Percentiles rank a stretch among this genome's conserved stretches.
Conservation (phyloP, 2,113 vertebrate genomes). For the Megaceryle maxima region DNA sequence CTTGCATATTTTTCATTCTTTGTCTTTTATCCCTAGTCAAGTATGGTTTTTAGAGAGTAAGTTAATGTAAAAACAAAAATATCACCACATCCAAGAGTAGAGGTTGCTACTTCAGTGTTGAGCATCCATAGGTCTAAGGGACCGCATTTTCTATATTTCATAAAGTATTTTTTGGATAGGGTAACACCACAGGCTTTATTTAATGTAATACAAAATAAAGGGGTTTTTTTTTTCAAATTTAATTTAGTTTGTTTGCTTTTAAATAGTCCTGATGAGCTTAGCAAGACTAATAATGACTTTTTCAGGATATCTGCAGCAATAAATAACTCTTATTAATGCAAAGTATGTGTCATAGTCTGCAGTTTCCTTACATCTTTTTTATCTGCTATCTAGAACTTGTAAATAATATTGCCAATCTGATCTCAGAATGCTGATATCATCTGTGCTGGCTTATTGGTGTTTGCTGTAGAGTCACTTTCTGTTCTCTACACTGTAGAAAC, state of each 20-base stretch:
- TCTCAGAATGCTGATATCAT: constrained; percentile 38
- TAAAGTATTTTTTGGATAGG: background rate
- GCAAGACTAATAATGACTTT: background rate
- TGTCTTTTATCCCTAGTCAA: background rate
- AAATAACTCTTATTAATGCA: constrained; percentile 18
- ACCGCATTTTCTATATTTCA: background rate
- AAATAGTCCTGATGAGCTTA: background rate
- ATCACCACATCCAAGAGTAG: background rate
- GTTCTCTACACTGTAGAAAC: background rate
- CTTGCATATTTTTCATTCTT: background rate
- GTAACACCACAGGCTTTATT: background rate
- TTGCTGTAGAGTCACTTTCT: background rate
- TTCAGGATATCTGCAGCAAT: background rate
- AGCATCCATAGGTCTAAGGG: background rate
- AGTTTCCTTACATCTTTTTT: constrained; percentile 47
- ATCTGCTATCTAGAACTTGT: constrained; percentile 34
- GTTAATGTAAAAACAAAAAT: background rate
- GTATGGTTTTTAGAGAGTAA: background rate
- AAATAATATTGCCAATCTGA: constrained; percentile 46
- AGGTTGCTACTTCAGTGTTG: background rate
- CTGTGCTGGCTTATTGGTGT: constrained; percentile 15
- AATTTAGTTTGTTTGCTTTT: background rate
- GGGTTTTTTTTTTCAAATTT: background rate
- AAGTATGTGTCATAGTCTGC: background rate
- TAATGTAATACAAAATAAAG: background rate